Percentiles rank a stretch among this genome's conserved stretches.
These are phyloP conservation scores for Asteroscopus sphinx DNA, from an alignment of 2,888 invertebrate genomes.

Conservation along the genomic window DNA sequence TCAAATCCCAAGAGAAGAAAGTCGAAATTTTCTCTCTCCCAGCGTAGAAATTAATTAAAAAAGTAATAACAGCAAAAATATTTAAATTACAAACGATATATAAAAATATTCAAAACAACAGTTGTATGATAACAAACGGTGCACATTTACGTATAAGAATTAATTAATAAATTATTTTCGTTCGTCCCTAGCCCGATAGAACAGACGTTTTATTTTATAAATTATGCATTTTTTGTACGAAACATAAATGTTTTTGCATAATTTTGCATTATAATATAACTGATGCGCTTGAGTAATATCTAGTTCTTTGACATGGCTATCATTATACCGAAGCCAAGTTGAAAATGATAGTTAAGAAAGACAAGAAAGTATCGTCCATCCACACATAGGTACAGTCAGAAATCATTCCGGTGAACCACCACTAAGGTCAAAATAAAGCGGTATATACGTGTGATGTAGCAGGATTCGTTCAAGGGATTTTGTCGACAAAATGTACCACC, in stretches of 20 bases:
- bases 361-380: neutral
- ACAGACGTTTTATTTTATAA: constrained; percentile 45
- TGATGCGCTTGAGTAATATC: constrained; percentile 11
- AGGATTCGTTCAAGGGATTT: no score
- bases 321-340: neutral
- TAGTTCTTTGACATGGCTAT: constrained; percentile 5
- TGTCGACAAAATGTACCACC: no score
- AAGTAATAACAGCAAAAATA: constrained; percentile 6
- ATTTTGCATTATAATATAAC: constrained; percentile 42
- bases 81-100: constrained; percentile 16
- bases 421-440: no score
- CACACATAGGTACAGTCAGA: no score
- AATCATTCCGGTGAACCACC: no score
- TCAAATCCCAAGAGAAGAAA: neutral
- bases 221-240: constrained; percentile 52
- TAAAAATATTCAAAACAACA: constrained; percentile 16
- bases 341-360: no score
- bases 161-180: constrained; percentile 54
- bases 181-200: constrained; percentile 22
- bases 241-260: constrained; percentile 46
- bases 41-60: constrained; percentile 12
- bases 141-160: constrained; percentile 59
- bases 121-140: constrained; percentile 47
- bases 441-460: no score
- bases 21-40: neutral